Evolutionary conservation across 2,797 vertebrate species (phyloP), one percentile per base, ranked within the genome.

Genomic region (Semaprochilodus insignis): DNA sequence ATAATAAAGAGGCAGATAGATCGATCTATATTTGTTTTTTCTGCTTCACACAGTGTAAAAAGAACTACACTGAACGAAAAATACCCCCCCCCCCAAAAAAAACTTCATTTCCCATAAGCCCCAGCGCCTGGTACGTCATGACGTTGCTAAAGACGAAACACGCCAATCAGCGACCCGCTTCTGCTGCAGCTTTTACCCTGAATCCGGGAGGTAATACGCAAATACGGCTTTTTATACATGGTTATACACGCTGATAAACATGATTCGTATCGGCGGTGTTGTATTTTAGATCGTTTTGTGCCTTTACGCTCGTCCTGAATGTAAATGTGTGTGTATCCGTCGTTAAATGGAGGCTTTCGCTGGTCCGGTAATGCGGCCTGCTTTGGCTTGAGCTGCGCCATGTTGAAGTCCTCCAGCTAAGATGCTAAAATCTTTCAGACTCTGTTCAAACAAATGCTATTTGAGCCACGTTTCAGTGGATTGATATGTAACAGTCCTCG

Each of bases 341-440:
- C 27, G 5, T n/a, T 1, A 48, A n/a, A 14, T 27, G 6, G 21
- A 69, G 23, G 16, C 19, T 36, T 13, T 3, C 7, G 36, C 27
- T 2, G 0, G 4, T 81, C n/a, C 59, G 36, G 40, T 75, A 77
- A 2, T 73, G 86, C 80, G 91, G 91, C 91, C 91, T 88, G 48
- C 44, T 84, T 65, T 86, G 54, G 25, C n/a, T 60, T 55, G 54
- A 75, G 62, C 66, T 13, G 78, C 93, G 94, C 94, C 93, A 93
- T 94, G 83, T 94, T 94, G 89, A 55, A 74, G 52, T 11, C 25
- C 2, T 21, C 27, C 31, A 74, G 71, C 51, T 74, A 55, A 13
- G 4, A 34, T 17, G 31, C 16, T 36, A 36, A n/a, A 27, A 27
- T 3, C 13, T 23, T 23, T 13, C 10, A 60, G 21, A 17, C 15